These are phyloP conservation scores for Resseliella maxima DNA, from an alignment of 2,888 invertebrate species.

Conservation along the genomic window DNA sequence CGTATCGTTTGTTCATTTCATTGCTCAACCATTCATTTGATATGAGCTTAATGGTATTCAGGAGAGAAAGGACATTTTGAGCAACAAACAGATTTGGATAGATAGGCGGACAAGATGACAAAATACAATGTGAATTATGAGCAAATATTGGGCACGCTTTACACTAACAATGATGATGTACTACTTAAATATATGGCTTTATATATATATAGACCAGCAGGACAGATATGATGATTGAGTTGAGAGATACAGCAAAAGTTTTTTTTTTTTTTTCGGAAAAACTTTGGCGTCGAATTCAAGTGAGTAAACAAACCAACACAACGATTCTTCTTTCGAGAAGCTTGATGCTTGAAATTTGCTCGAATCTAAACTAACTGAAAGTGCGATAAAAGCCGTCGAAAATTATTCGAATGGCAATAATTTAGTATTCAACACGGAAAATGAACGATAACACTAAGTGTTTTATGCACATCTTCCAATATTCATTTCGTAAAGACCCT, in stretches of 20 bases:
- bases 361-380: background rate
- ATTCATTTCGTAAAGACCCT: background rate
- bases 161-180: background rate
- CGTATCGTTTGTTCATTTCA: background rate
- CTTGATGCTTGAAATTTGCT: background rate
- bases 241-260: conserved; percentile 22
- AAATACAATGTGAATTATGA: background rate
- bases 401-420: conserved; percentile 2
- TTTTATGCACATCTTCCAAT: background rate
- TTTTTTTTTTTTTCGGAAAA: no score
- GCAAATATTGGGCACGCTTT: background rate
- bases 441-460: conserved; percentile 20
- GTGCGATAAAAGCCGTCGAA: background rate
- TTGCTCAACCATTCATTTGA: background rate
- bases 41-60: background rate
- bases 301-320: background rate
- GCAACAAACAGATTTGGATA: background rate
- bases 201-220: background rate
- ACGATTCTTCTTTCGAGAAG: no score
- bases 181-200: background rate
- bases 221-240: conserved; percentile 27
- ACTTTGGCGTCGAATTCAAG: conserved; percentile 26
- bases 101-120: conserved; percentile 9
- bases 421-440: conserved; percentile 16
- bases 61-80: background rate